These are phyloP conservation scores for Drosophila putrida DNA, from an alignment of 2,888 invertebrate species.

Conservation along the genomic window DNA sequence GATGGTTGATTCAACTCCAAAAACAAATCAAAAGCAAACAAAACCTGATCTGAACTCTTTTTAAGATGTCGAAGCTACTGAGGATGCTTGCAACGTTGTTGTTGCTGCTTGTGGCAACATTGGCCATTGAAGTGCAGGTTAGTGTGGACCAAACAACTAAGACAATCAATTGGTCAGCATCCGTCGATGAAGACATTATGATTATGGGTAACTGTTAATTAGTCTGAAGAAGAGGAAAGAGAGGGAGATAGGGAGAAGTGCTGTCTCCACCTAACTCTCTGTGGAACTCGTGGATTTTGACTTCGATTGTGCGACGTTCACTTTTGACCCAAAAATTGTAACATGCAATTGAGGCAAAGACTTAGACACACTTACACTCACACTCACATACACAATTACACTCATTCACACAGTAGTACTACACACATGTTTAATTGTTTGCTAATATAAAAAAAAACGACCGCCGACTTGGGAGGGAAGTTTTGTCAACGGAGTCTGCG, in stretches of 20 bases:
- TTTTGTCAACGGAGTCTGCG: conserved; percentile 11
- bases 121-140: conserved; percentile 76
- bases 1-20: conserved; percentile 59
- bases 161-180: conserved; percentile 16
- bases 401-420: conserved; percentile 12
- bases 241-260: conserved; percentile 17
- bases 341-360: conserved; percentile 66
- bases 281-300: conserved; percentile 28
- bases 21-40: conserved; percentile 20
- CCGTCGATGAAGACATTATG: conserved; percentile 16
- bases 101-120: conserved; percentile 48
- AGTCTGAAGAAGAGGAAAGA: conserved; percentile 3
- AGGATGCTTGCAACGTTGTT: conserved; percentile 40
- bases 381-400: conserved; percentile 18
- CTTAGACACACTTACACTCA: conserved; percentile 18
- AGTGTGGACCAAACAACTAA: conserved; percentile 39
- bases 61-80: conserved; percentile 24
- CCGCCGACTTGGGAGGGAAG: conserved; percentile 20
- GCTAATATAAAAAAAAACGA: conserved; percentile 62
- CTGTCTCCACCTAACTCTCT: conserved; percentile 28
- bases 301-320: conserved; percentile 75
- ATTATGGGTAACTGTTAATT: conserved; percentile 31
- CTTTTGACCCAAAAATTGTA: conserved; percentile 85
- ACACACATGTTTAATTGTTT: conserved; percentile 62
- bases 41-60: background rate